These are phyloP conservation scores for Crotalus tigris DNA, from an alignment of 2,113 vertebrate species.

Conservation along the genomic window DNA sequence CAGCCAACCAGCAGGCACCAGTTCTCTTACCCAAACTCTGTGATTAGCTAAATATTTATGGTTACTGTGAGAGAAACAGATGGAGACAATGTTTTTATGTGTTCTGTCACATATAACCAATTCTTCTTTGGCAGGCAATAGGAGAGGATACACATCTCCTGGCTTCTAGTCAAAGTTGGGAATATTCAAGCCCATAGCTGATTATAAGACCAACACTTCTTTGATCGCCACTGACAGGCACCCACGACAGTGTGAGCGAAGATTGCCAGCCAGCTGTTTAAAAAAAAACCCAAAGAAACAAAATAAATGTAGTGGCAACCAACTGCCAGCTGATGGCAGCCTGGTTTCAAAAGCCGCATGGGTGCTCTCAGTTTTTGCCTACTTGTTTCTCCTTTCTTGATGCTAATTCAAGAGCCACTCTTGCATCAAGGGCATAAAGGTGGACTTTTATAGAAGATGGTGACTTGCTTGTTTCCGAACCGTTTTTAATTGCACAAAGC, in stretches of 20 bases:
- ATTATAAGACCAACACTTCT: neutral
- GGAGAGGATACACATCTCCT: too few relatives aligned
- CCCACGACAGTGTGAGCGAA: neutral
- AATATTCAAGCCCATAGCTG: neutral
- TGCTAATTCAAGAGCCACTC: neutral
- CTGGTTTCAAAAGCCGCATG: constrained; percentile 29
- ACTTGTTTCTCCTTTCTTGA: neutral
- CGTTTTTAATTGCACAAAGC: neutral
- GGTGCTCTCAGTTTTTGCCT: neutral
- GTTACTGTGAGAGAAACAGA: neutral
- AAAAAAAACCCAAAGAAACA: neutral
- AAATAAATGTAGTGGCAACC: neutral
- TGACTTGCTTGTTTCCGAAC: neutral
- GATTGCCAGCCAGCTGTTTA: neutral
- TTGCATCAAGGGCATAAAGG: neutral
- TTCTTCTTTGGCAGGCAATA: neutral
- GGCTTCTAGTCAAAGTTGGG: neutral
- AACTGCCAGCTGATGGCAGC: constrained; percentile 54
- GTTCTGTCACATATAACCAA: neutral
- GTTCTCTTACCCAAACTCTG: neutral
- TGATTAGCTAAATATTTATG: neutral
- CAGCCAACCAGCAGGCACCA: neutral
- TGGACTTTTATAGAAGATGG: neutral
- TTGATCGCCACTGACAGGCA: neutral
- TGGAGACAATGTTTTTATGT: neutral